Base-by-base conservation (phyloP, 1,140 invertebrate genomes). In the Adoxophyes honmai region DNA sequence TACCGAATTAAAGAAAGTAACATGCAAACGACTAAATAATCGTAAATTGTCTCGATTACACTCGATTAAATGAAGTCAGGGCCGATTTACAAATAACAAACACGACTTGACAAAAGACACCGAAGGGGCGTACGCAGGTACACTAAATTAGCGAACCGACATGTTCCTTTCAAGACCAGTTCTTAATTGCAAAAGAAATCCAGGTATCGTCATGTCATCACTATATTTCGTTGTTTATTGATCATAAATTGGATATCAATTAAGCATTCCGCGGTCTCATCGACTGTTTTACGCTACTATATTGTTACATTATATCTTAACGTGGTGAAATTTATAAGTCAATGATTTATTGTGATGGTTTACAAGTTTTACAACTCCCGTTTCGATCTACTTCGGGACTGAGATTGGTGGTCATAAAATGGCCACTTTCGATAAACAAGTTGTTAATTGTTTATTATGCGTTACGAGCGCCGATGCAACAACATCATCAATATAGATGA, bases 261-360 rank as follows among this genome's bases (percentile, higher is more conserved):
- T 48, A 21, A 48, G 18, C n/a, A 14, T 48, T 44, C 21, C 11
- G 16, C 4, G 42, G 10, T 16, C 2, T 18, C 42, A 28, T 48
- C 2, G 21, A 21, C 21, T 28, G n/a, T 11, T 48, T 48, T 33
- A 48, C 42, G 42, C 16, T 0, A n/a, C n/a, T n/a, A 1, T 14
- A 10, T 21, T 21, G 42, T 48, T 48, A n/a, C n/a, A n/a, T n/a
- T 48, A 48, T 48, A 48, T 48, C n/a, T 48, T 33, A 48, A 48
- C 10, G 21, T 48, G 42, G 42, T 48, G 42, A 48, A 48, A 48
- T 48, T 13, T 48, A 48, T 48, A 11, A 48, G 42, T n/a, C n/a
- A 11, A n/a, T 48, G 42, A 48, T 48, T 48, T 48, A 48, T 18
- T 16, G 11, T 1, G 10, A 28, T 28, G 6, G 21, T 28, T 28